phyloP scores from a whole-genome alignment of 1,140 invertebrate species.

The Drosophila fuyamai region DNA sequence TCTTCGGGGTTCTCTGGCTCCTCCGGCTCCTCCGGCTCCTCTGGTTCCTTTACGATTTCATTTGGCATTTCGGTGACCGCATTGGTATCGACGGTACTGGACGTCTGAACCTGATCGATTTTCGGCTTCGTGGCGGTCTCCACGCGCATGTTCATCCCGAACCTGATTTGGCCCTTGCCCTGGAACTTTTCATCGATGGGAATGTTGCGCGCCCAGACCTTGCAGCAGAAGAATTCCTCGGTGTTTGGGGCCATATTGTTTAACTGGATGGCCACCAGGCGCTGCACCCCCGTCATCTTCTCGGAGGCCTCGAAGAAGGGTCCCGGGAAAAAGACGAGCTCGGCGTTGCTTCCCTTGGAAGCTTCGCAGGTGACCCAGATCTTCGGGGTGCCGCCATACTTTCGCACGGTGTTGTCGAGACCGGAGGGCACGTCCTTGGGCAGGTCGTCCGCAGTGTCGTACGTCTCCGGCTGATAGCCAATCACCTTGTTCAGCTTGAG shows the following conservation, averaged over 20 bases:
- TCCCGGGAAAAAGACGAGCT: slow-evolving; percentile 22
- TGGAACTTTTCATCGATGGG: not conserved
- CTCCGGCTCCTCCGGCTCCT: not conserved
- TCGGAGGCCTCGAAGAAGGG: slow-evolving; percentile 23
- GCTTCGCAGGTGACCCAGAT: slow-evolving; percentile 58
- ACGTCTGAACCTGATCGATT: not conserved
- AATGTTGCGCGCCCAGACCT: slow-evolving; percentile 60
- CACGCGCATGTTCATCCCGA: slow-evolving; percentile 12
- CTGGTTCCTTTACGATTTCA: not conserved
- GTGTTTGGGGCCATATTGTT: slow-evolving; percentile 16
- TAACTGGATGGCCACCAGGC: slow-evolving; percentile 50
- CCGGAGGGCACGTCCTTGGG: not conserved
- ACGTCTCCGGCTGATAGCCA: slow-evolving; percentile 42
- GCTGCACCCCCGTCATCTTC: slow-evolving; percentile 11
- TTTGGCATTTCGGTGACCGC: not conserved
- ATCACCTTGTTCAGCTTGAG: slow-evolving; percentile 48
- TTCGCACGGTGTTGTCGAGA: slow-evolving; percentile 3
- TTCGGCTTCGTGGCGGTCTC: not conserved
- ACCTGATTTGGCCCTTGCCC: slow-evolving; percentile 31
- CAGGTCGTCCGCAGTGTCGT: slow-evolving; percentile 26
- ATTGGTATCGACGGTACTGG: not conserved
- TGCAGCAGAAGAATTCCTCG: slow-evolving; percentile 18
- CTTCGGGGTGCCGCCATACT: slow-evolving; percentile 10
- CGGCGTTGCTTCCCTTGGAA: not conserved
- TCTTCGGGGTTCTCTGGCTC: not conserved